Evolutionary conservation across 2,113 vertebrate genomes (phyloP).

Genomic region (Peromyscus californicus): DNA sequence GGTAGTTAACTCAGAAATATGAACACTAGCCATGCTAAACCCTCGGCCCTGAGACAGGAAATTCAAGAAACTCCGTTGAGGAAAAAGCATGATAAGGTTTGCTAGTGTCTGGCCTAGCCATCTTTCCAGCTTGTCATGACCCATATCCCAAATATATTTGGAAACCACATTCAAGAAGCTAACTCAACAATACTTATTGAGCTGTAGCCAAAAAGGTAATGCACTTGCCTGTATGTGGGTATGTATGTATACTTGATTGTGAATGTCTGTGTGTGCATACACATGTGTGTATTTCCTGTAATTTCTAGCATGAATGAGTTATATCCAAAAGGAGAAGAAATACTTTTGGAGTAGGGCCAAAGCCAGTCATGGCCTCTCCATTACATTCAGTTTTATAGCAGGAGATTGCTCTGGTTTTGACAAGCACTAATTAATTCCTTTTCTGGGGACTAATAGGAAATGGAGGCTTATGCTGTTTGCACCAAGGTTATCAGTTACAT

Average conservation of each 20-base stretch:
- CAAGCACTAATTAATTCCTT: constrained; percentile 81
- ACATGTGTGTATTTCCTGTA: not conserved
- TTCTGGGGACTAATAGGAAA: constrained; percentile 78
- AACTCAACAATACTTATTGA: constrained; percentile 23
- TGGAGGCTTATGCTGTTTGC: constrained; percentile 73
- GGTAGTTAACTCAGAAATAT: not conserved
- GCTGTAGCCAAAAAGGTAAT: not conserved
- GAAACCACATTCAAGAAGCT: not conserved
- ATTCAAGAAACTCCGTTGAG: not conserved
- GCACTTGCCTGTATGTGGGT: not conserved
- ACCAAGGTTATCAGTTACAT: constrained; percentile 85
- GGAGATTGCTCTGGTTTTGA: constrained; percentile 74
- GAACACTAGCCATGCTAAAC: not conserved
- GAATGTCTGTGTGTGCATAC: not conserved
- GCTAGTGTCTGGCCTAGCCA: not conserved
- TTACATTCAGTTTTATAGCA: constrained; percentile 72
- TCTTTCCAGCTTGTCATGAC: not conserved
- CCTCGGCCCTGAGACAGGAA: not conserved
- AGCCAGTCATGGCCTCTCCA: not conserved
- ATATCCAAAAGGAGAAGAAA: constrained; percentile 49
- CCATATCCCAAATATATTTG: not conserved
- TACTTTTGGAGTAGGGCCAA: constrained; percentile 58
- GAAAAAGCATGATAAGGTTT: not conserved
- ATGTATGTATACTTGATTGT: not conserved
- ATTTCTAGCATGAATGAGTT: constrained; percentile 8